These are phyloP conservation scores for Griposia aprilina DNA, from an alignment of 2,888 invertebrate genomes.

Conservation along the genomic window DNA sequence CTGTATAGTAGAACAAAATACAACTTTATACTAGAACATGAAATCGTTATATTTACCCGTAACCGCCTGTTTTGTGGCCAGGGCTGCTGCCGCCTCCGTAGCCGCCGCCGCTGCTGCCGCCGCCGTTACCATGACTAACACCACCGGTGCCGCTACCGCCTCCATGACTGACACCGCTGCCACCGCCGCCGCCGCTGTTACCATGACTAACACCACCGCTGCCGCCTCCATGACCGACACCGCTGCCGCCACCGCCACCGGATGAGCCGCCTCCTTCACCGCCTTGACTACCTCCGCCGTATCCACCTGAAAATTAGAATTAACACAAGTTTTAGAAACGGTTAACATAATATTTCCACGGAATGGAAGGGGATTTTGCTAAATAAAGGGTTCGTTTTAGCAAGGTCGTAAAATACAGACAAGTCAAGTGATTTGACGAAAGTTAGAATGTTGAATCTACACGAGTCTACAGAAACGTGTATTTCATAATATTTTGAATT, in stretches of 20 bases:
- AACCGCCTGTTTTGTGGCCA: not conserved
- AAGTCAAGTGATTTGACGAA: not conserved
- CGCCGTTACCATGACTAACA: too few species aligned
- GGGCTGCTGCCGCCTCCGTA: not conserved
- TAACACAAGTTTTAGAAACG: not conserved
- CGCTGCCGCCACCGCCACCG: constrained; percentile 50
- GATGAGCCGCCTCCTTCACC: constrained; percentile 57
- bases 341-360: not conserved
- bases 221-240: not conserved
- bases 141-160: constrained; percentile 39
- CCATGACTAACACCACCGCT: not conserved
- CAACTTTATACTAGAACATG: not conserved
- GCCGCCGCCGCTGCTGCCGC: constrained; percentile 69
- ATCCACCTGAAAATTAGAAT: constrained; percentile 46
- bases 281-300: constrained; percentile 42
- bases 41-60: constrained; percentile 24
- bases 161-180: constrained; percentile 44
- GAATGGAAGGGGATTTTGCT: not conserved
- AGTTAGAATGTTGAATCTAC: not conserved
- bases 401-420: not conserved
- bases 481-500: not conserved
- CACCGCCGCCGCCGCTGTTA: too few species aligned
- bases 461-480: not conserved
- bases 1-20: too few species aligned
- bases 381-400: not conserved